These are phyloP conservation scores for Gymnoscopelus microlampas DNA, from an alignment of 2,797 vertebrate species.

Conservation along the genomic window DNA sequence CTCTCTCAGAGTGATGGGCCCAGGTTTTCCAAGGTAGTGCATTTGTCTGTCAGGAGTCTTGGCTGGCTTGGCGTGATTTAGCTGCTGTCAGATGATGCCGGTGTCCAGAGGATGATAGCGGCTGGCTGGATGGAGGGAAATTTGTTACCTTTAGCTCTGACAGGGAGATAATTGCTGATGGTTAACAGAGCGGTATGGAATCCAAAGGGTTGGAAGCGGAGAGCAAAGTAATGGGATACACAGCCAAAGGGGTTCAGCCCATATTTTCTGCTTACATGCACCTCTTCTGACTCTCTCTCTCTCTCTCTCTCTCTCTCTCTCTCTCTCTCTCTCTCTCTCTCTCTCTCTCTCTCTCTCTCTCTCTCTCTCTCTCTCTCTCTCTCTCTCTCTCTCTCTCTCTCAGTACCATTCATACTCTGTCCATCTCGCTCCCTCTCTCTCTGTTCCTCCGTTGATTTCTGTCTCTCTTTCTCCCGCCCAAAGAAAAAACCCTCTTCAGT, in stretches of 20 bases:
- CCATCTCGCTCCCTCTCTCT: background rate
- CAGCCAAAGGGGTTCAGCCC: conserved; percentile 65
- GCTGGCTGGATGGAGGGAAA: conserved; percentile 98
- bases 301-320: conserved; percentile 12
- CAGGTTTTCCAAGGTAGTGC: conserved; percentile 94
- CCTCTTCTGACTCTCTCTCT: conserved; percentile 45
- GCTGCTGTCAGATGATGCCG: conserved; percentile 96
- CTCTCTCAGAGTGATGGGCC: conserved; percentile 91
- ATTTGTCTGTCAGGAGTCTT: conserved; percentile 99
- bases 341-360: conserved; percentile 12
- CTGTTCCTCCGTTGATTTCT: background rate
- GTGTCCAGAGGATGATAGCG: conserved; percentile 98
- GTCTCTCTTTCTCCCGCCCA: background rate
- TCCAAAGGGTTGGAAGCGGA: conserved; percentile 89
- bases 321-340: conserved; percentile 3
- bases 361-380: conserved; percentile 7
- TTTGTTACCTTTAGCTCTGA: conserved; percentile 99
- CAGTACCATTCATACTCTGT: background rate
- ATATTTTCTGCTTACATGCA: conserved; percentile 64
- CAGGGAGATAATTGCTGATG: conserved; percentile 99
- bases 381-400: background rate
- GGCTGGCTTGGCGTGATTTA: conserved; percentile 97
- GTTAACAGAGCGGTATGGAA: conserved; percentile 99
- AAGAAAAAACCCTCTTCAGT: no score
- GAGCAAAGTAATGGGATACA: conserved; percentile 79